Percentiles rank a stretch among this genome's conserved stretches.
These are phyloP conservation scores for Notolepis coatsorum DNA, from an alignment of 2,797 vertebrate genomes.

Conservation along the genomic window DNA sequence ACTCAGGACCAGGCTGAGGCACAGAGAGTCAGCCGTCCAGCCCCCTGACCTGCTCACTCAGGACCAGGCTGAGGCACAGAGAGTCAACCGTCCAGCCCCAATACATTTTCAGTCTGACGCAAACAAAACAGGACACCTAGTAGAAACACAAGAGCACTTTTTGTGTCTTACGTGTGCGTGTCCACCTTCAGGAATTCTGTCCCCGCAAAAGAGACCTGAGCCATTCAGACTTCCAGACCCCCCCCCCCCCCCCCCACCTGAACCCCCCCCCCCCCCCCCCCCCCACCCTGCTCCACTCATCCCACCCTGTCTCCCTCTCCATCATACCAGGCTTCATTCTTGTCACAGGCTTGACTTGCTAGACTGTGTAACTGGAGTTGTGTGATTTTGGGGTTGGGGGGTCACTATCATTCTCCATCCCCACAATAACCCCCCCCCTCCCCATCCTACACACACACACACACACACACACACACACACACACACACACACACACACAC, in stretches of 20 bases:
- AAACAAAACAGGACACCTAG: no score
- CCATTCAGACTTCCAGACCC: slow-evolving; percentile 89
- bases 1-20: no score
- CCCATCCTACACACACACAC: neutral
- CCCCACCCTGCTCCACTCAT: slow-evolving; percentile 26
- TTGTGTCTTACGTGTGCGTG: slow-evolving; percentile 85
- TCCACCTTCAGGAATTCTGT: slow-evolving; percentile 93
- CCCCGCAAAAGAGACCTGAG: slow-evolving; percentile 90
- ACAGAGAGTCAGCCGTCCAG: no score
- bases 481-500: slow-evolving; percentile 7
- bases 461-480: neutral
- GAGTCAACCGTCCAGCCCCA: no score
- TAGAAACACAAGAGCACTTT: slow-evolving; percentile 89
- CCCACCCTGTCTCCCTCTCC: no score
- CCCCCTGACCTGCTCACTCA: no score
- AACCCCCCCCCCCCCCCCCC: slow-evolving; percentile 23
- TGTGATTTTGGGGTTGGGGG: slow-evolving; percentile 85
- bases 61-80: no score
- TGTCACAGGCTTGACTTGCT: slow-evolving; percentile 89
- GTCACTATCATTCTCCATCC: slow-evolving; percentile 71
- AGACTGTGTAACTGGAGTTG: slow-evolving; percentile 84
- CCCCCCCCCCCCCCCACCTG: slow-evolving; percentile 3
- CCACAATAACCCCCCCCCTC: slow-evolving; percentile 11
- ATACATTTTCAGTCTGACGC: no score
- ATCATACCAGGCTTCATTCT: slow-evolving; percentile 48